A percentile compares a stretch with the other conserved stretches of the same genome.
Evolutionary conservation across 2,888 invertebrate species (phyloP).

Genomic region (Chymomyza amoena): DNA sequence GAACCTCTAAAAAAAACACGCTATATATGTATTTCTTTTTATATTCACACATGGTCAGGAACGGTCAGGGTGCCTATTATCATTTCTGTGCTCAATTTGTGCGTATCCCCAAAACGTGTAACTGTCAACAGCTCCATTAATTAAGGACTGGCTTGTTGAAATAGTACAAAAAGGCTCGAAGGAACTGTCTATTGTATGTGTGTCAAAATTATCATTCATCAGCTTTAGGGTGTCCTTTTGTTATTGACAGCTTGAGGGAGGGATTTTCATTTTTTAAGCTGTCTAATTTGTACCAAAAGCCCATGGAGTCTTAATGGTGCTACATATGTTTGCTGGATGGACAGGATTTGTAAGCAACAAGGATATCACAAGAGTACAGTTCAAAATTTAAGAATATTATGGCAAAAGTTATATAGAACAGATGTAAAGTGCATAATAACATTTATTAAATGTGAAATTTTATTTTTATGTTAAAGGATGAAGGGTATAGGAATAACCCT

Average conservation of each 20-base stretch:
- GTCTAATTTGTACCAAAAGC: too few relatives aligned
- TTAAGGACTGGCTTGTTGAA: slow-evolving; percentile 34
- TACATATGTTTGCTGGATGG: background rate
- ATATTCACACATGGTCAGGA: background rate
- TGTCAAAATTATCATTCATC: slow-evolving; percentile 64
- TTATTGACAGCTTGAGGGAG: slow-evolving; percentile 39
- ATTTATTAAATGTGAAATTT: background rate
- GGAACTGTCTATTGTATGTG: background rate
- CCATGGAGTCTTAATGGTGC: background rate
- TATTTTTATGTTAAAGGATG: background rate
- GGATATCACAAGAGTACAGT: background rate
- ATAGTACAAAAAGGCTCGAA: background rate
- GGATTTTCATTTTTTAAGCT: background rate
- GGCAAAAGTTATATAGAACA: too few relatives aligned
- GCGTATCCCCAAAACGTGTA: slow-evolving; percentile 29
- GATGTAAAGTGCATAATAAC: background rate
- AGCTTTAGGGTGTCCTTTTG: slow-evolving; percentile 47
- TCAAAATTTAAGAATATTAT: background rate
- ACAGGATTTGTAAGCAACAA: background rate
- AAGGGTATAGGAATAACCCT: background rate
- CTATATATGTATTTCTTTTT: too few relatives aligned
- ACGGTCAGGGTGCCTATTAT: background rate
- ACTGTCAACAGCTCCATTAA: slow-evolving; percentile 67
- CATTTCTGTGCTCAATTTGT: background rate
- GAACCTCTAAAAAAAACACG: too few relatives aligned